Evolutionary conservation across 2,113 vertebrate genomes (phyloP).

Genomic region (Takifugu bimaculatus): DNA sequence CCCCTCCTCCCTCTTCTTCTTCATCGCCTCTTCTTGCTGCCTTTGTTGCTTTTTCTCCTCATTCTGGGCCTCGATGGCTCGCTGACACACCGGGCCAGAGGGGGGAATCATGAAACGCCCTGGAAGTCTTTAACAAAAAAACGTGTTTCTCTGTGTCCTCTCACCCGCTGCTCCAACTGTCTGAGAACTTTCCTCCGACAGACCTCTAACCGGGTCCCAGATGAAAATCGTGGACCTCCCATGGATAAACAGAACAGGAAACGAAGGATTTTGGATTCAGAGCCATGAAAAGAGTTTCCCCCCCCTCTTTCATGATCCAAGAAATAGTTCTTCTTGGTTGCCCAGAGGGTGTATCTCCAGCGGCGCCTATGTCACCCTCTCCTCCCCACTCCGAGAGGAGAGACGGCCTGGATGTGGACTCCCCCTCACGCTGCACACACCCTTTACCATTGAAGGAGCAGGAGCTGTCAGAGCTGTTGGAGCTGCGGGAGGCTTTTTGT

Average conservation of each 20-base stretch:
- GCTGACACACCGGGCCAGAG: constrained; percentile 58
- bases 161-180: constrained; percentile 90
- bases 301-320: no score
- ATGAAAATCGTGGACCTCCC: constrained; percentile 92
- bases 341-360: constrained; percentile 62
- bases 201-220: constrained; percentile 90
- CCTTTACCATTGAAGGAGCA: constrained; percentile 2
- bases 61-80: constrained; percentile 86
- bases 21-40: constrained; percentile 77
- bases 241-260: constrained; percentile 67
- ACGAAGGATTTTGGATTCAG: background rate
- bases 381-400: constrained; percentile 70
- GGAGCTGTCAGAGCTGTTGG: background rate
- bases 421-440: constrained; percentile 58
- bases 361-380: constrained; percentile 63
- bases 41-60: constrained; percentile 81
- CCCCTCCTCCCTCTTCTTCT: constrained; percentile 77
- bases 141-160: background rate
- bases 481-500: constrained; percentile 59
- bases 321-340: constrained; percentile 77
- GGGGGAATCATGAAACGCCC: background rate
- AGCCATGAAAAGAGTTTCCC: no score
- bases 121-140: background rate
- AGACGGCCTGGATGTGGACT: constrained; percentile 69
- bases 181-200: constrained; percentile 81